Conservation (phyloP, 2,888 invertebrate species). For the Himalopsyche tibetana region DNA sequence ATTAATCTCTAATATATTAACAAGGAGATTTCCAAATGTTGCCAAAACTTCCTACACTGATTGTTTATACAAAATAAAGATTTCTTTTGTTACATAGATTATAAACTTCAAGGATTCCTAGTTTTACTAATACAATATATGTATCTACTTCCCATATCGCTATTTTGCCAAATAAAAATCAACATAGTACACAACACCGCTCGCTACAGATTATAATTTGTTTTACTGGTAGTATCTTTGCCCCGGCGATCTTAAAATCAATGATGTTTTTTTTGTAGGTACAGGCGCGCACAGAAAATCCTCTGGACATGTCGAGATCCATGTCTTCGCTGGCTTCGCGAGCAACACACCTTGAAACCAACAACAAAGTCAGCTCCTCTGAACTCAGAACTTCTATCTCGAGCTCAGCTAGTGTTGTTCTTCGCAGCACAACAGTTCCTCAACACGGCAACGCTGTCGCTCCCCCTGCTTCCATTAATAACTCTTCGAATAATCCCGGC, state of each 20-base stretch:
- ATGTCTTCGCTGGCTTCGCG: slow-evolving; percentile 66
- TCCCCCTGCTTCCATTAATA: neutral
- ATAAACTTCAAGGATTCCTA: neutral
- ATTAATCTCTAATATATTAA: neutral
- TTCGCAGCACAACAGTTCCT: slow-evolving; percentile 63
- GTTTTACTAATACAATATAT: neutral
- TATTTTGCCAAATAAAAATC: neutral
- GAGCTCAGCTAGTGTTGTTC: slow-evolving; percentile 66
- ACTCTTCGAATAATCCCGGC: slow-evolving; percentile 22
- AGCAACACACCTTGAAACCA: slow-evolving; percentile 67
- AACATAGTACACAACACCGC: neutral
- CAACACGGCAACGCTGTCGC: neutral
- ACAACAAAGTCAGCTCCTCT: slow-evolving; percentile 67
- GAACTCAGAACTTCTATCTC: slow-evolving; percentile 67
- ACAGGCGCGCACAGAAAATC: slow-evolving; percentile 64
- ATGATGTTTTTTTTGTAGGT: slow-evolving; percentile 46
- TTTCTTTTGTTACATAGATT: too few species aligned
- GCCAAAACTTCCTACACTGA: too few species aligned
- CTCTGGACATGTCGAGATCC: slow-evolving; percentile 68
- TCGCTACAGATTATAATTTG: neutral
- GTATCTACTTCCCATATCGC: neutral
- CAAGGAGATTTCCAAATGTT: too few species aligned
- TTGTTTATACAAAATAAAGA: too few species aligned
- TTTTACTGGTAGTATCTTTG: neutral
- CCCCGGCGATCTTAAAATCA: neutral